phyloP scores from a whole-genome alignment of 2,888 invertebrate species.

The Entomobrya proxima region DNA sequence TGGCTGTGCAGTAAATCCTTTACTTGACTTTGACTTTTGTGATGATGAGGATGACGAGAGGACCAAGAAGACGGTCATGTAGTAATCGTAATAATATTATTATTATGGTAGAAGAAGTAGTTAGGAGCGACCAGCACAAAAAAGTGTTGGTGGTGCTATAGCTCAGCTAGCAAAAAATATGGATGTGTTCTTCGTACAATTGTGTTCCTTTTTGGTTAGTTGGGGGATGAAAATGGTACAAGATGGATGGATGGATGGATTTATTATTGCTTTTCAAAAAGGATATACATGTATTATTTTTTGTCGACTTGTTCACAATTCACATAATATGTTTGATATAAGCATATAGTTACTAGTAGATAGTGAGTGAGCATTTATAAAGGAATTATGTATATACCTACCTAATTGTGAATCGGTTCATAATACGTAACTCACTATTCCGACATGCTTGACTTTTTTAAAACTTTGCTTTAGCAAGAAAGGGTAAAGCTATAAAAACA shows the following conservation, averaged over 20 bases:
- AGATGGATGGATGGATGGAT: slow-evolving; percentile 63
- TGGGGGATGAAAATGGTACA: slow-evolving; percentile 52
- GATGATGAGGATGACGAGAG: slow-evolving; percentile 6
- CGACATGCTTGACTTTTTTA: slow-evolving; percentile 60
- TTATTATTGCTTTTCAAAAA: slow-evolving; percentile 67
- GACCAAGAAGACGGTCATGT: slow-evolving; percentile 45
- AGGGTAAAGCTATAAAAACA: slow-evolving; percentile 35
- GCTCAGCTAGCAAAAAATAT: slow-evolving; percentile 22
- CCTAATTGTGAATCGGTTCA: background rate
- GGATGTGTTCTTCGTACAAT: background rate
- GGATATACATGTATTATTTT: slow-evolving; percentile 58
- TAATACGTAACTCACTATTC: slow-evolving; percentile 41
- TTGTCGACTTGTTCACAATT: slow-evolving; percentile 47
- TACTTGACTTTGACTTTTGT: slow-evolving; percentile 27
- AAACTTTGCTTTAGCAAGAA: slow-evolving; percentile 39
- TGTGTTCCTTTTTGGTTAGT: slow-evolving; percentile 15
- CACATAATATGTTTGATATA: slow-evolving; percentile 29
- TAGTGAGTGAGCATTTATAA: slow-evolving; percentile 1
- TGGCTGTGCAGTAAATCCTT: slow-evolving; percentile 47
- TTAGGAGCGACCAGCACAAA: slow-evolving; percentile 28
- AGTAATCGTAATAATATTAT: slow-evolving; percentile 26
- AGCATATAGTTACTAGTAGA: no score
- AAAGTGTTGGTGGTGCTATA: background rate
- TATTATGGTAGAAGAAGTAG: slow-evolving; percentile 39
- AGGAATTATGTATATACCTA: slow-evolving; percentile 12